These are phyloP conservation scores for Aricia artaxerxes DNA, from an alignment of 2,888 invertebrate genomes.

Conservation along the genomic window DNA sequence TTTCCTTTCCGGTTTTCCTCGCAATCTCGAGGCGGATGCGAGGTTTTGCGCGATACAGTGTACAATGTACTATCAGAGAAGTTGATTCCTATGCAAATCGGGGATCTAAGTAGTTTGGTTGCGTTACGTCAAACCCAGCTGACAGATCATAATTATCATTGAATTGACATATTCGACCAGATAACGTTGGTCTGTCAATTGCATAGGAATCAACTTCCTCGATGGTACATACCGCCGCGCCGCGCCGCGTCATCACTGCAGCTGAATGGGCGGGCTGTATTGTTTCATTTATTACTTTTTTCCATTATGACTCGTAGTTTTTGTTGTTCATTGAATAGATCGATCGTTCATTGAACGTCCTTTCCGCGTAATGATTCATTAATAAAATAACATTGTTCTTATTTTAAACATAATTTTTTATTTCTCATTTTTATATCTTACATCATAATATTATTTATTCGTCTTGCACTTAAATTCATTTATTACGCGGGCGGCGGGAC, in stretches of 20 bases:
- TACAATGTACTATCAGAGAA: not conserved
- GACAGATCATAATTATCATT: no score
- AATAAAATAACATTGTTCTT: not conserved
- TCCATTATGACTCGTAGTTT: conserved; percentile 9
- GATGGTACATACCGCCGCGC: not conserved
- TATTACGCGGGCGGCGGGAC: no score
- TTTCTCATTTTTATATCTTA: no score
- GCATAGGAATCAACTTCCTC: no score
- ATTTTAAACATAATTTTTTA: no score
- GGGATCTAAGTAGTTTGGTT: no score
- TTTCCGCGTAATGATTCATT: not conserved
- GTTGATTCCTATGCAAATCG: no score
- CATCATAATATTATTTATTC: no score
- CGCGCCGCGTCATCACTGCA: not conserved
- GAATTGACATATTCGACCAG: no score
- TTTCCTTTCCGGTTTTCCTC: conserved; percentile 52
- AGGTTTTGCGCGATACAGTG: not conserved
- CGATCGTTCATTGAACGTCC: not conserved
- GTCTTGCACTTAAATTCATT: no score
- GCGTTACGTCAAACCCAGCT: no score
- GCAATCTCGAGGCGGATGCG: conserved; percentile 24
- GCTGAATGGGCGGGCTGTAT: conserved; percentile 3
- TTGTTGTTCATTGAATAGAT: conserved; percentile 2
- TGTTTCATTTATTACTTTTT: conserved; percentile 14
- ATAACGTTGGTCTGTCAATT: no score